Percentiles rank a stretch among this genome's conserved stretches.
Conservation (phyloP, 2,797 vertebrate species). For the Momotus momota region DNA sequence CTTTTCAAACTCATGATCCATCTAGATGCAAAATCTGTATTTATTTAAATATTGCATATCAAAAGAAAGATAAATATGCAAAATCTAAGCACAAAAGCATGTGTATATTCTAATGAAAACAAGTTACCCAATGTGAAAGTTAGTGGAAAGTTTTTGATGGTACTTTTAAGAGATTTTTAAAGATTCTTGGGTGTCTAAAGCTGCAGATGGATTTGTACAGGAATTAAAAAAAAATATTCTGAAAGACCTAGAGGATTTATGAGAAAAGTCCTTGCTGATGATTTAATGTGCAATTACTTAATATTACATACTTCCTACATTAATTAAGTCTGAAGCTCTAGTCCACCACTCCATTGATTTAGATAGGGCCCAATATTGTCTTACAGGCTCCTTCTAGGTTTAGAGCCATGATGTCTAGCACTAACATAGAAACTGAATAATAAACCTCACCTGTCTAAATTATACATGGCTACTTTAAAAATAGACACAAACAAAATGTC, state of each 20-base stretch:
- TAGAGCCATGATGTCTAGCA: background rate
- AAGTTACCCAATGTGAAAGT: slow-evolving; percentile 1
- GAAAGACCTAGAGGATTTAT: background rate
- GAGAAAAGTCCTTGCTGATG: background rate
- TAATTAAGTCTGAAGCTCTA: background rate
- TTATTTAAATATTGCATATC: slow-evolving; percentile 62
- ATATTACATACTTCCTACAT: background rate
- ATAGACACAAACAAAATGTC: background rate
- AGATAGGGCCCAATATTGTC: background rate
- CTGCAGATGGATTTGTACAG: background rate
- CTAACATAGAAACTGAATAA: background rate
- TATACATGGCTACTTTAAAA: background rate
- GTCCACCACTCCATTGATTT: background rate
- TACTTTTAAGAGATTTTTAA: background rate
- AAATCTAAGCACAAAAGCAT: slow-evolving; percentile 37
- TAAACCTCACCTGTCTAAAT: background rate
- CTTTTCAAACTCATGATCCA: slow-evolving; percentile 45
- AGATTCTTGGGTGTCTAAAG: background rate
- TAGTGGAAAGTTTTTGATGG: background rate
- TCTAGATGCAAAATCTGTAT: slow-evolving; percentile 49
- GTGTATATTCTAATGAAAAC: background rate
- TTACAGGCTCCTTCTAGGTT: background rate
- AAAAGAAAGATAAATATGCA: slow-evolving; percentile 54
- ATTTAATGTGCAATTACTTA: background rate
- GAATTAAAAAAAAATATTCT: background rate